Conservation (phyloP, 2,797 vertebrate genomes). For the Somateria mollissima region DNA sequence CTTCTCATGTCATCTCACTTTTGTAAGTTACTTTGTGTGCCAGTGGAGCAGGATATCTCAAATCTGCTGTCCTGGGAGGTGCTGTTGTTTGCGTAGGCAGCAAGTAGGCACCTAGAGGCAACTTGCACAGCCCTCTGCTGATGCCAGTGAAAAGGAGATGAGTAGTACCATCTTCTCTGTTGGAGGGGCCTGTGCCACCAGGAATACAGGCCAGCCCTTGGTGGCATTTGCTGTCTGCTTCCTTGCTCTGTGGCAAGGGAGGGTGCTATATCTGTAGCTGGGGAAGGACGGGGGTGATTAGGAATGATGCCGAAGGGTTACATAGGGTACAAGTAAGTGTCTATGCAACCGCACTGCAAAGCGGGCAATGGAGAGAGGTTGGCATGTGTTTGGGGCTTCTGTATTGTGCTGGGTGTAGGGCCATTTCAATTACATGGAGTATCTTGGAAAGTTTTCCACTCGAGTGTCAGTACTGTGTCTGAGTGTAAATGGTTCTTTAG, state of each 20-base stretch:
- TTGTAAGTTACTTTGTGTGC: neutral
- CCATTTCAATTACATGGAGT: neutral
- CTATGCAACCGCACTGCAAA: too few species aligned
- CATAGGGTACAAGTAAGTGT: neutral
- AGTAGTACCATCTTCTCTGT: neutral
- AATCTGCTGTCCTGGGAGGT: neutral
- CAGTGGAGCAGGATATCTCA: fast-evolving
- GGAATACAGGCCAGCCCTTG: fast-evolving
- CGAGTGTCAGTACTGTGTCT: neutral
- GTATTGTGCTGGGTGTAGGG: neutral
- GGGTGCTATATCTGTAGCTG: fast-evolving
- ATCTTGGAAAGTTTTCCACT: neutral
- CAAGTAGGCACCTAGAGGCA: too few species aligned
- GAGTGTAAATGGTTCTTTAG: neutral
- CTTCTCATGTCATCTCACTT: neutral
- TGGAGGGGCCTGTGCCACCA: neutral
- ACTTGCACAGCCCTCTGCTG: neutral
- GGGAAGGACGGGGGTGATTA: neutral
- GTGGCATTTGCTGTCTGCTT: neutral
- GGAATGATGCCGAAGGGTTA: neutral
- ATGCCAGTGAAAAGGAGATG: neutral
- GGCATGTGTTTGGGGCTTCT: neutral
- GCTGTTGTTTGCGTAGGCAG: neutral
- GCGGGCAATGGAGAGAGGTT: fast-evolving
- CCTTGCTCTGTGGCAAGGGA: neutral